phyloP scores from a whole-genome alignment of 2,797 vertebrate species.

The Morus bassanus region DNA sequence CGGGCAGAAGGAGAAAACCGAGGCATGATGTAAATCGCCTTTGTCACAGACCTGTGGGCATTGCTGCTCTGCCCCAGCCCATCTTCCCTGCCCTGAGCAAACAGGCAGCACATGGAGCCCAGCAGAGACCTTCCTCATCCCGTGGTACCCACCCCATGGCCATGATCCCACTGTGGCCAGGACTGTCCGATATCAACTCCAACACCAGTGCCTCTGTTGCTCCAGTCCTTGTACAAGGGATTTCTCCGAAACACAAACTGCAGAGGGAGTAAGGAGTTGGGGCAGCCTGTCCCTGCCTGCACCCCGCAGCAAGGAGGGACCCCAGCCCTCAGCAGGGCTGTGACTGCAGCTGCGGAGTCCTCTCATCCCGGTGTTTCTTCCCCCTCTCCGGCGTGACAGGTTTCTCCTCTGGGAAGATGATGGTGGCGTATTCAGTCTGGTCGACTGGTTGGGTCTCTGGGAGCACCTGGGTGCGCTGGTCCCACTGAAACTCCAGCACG shows the following conservation, averaged over 20 bases:
- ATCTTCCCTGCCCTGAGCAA: neutral
- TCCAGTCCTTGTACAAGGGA: neutral
- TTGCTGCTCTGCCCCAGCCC: neutral
- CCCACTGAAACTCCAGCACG: constrained; percentile 71
- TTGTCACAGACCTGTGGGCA: neutral
- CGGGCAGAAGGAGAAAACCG: neutral
- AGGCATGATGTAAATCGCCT: neutral
- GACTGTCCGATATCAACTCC: neutral
- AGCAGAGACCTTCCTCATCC: neutral
- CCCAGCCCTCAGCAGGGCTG: neutral
- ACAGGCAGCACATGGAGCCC: neutral
- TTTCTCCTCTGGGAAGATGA: constrained; percentile 73
- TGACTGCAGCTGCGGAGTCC: neutral
- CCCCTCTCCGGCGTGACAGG: neutral
- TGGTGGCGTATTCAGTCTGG: constrained; percentile 80
- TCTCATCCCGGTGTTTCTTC: neutral
- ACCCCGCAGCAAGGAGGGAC: neutral
- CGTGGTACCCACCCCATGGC: fast-evolving
- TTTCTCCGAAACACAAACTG: neutral
- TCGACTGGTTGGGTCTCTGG: neutral
- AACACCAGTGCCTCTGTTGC: neutral
- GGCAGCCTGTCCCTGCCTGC: neutral
- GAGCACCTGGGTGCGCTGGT: neutral
- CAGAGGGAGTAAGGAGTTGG: fast-evolving
- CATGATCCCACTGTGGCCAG: neutral